phyloP scores from a whole-genome alignment of 30 jellyfish, hydroid and myxozoan genomes.

The Hydra vulgaris region DNA sequence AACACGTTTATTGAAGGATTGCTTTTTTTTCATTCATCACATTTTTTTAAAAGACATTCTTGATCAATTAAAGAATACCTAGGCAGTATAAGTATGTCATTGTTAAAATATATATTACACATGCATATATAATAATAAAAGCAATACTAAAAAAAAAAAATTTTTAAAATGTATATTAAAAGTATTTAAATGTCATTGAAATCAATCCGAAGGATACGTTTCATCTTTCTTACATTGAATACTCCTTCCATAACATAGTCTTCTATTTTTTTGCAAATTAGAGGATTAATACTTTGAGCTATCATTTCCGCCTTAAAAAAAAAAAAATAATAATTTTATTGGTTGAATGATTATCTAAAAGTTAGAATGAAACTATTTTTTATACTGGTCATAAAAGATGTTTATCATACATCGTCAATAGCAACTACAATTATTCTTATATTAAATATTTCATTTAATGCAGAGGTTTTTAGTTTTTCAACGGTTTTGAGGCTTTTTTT shows the following conservation, averaged over 20 bases:
- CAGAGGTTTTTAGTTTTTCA: not conserved
- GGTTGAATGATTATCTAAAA: not conserved
- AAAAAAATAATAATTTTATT: too few relatives aligned
- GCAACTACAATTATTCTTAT: not conserved
- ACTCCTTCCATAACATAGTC: conserved; percentile 25
- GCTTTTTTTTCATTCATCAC: too few relatives aligned
- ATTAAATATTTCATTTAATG: not conserved
- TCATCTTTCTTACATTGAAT: conserved; percentile 22
- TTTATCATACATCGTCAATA: not conserved
- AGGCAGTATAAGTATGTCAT: too few relatives aligned
- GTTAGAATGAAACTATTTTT: too few relatives aligned
- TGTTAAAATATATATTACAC: too few relatives aligned
- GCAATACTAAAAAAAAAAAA: too few relatives aligned
- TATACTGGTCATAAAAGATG: not conserved
- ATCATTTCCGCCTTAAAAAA: conserved; percentile 6
- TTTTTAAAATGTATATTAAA: too few relatives aligned
- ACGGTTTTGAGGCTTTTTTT: not conserved
- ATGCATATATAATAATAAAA: too few relatives aligned
- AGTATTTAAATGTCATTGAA: conserved; percentile 26
- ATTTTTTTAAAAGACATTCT: too few relatives aligned
- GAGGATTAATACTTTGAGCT: conserved; percentile 28
- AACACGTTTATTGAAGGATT: too few relatives aligned
- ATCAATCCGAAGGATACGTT: not conserved
- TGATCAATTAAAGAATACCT: too few relatives aligned
- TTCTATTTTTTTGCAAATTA: conserved; percentile 18